Conservation (phyloP, 2,797 vertebrate genomes). For the Acipenser ruthenus region DNA sequence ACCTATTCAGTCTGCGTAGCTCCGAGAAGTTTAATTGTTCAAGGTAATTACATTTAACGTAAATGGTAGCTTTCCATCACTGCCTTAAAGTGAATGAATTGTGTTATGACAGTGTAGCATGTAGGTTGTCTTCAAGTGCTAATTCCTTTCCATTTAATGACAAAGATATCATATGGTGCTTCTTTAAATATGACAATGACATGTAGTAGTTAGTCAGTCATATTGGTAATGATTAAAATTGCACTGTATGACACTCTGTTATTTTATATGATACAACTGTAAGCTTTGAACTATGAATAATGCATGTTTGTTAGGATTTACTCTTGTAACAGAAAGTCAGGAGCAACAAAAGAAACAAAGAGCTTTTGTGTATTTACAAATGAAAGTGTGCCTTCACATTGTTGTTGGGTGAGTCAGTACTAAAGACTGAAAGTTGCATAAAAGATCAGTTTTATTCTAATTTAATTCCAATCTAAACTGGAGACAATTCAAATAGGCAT, state of each 20-base stretch:
- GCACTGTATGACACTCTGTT: conserved; percentile 59
- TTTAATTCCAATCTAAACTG: conserved; percentile 54
- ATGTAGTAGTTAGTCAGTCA: conserved; percentile 74
- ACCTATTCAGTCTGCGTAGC: conserved; percentile 18
- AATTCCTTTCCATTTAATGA: conserved; percentile 62
- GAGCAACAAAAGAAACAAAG: conserved; percentile 64
- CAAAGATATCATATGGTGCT: conserved; percentile 77
- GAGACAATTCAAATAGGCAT: conserved; percentile 49
- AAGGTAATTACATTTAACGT: conserved; percentile 70
- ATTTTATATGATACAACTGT: conserved; percentile 61
- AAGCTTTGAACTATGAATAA: conserved; percentile 54
- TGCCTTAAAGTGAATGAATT: conserved; percentile 37
- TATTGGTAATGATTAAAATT: conserved; percentile 57
- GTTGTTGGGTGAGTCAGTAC: conserved; percentile 59
- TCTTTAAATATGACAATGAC: conserved; percentile 74
- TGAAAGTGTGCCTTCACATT: conserved; percentile 53
- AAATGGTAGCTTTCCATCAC: conserved; percentile 65
- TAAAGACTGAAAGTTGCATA: conserved; percentile 50
- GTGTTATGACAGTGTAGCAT: conserved; percentile 65
- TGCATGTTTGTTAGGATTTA: conserved; percentile 46
- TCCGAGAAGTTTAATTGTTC: conserved; percentile 62
- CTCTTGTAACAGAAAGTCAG: conserved; percentile 36
- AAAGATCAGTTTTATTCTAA: conserved; percentile 58
- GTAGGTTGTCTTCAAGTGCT: conserved; percentile 54
- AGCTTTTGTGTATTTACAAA: conserved; percentile 65